These are phyloP conservation scores for Ochropleura plecta DNA, from an alignment of 2,888 invertebrate species.

Conservation along the genomic window DNA sequence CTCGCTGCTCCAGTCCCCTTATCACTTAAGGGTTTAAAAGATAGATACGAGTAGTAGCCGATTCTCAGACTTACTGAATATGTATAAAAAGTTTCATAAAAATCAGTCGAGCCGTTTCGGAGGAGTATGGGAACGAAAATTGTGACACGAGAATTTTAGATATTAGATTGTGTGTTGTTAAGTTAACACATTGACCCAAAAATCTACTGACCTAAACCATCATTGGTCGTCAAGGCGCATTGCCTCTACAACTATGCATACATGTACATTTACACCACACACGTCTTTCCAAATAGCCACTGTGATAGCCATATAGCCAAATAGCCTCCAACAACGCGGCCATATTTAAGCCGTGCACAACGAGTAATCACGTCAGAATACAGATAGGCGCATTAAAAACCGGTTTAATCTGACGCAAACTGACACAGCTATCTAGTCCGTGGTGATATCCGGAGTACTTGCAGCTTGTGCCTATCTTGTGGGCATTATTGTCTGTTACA, in stretches of 20 bases:
- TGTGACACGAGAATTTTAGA: too few relatives aligned
- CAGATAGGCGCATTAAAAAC: slow-evolving; percentile 63
- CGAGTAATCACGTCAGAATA: slow-evolving; percentile 53
- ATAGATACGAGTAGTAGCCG: too few relatives aligned
- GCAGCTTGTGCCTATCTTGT: neutral
- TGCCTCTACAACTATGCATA: neutral
- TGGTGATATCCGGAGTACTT: slow-evolving; percentile 6
- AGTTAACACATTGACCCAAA: neutral
- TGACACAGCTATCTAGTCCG: slow-evolving; percentile 25
- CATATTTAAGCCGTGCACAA: slow-evolving; percentile 43
- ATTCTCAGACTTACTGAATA: too few relatives aligned
- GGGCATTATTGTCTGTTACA: too few relatives aligned
- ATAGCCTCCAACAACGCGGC: slow-evolving; percentile 15
- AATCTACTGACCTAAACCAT: neutral
- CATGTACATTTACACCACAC: slow-evolving; percentile 24
- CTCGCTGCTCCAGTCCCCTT: too few relatives aligned
- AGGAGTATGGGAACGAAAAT: too few relatives aligned
- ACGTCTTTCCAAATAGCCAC: slow-evolving; percentile 50
- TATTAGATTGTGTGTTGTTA: too few relatives aligned
- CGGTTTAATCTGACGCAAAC: slow-evolving; percentile 20
- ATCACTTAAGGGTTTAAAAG: too few relatives aligned
- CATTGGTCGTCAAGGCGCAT: neutral
- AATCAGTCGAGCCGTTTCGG: too few relatives aligned
- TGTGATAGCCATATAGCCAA: slow-evolving; percentile 13
- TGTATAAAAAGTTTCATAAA: too few relatives aligned